These are phyloP conservation scores for Aricia artaxerxes DNA, from an alignment of 2,888 invertebrate species.

Conservation along the genomic window DNA sequence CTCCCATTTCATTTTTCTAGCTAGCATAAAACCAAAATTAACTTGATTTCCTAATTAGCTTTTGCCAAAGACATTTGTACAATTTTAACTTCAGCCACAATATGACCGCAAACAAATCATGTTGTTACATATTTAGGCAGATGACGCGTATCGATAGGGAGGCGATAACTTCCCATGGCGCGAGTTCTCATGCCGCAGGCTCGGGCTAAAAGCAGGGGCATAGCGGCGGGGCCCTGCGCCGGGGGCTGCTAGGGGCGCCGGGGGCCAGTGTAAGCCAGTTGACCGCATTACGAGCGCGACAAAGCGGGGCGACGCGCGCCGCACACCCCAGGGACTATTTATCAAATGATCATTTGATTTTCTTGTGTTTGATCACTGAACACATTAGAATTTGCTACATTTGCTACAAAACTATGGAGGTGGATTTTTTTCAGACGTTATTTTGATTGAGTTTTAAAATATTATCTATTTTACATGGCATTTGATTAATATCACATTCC, in stretches of 20 bases:
- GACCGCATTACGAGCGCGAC: constrained; percentile 69
- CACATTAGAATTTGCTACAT: constrained; percentile 78
- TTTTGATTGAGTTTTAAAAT: background rate
- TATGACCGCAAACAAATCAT: constrained; percentile 39
- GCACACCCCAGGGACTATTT: constrained; percentile 70
- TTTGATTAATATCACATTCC: background rate
- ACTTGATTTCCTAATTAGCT: background rate
- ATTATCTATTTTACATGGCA: background rate
- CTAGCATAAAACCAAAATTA: background rate
- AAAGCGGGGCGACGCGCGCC: constrained; percentile 46
- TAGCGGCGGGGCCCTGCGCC: background rate
- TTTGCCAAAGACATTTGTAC: background rate
- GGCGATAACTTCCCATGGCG: constrained; percentile 60
- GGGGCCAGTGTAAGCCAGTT: constrained; percentile 49
- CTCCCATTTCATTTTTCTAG: background rate
- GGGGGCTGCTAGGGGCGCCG: no score
- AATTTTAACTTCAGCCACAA: background rate
- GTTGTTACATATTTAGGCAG: constrained; percentile 39
- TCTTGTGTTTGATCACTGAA: constrained; percentile 81
- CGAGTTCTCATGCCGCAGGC: constrained; percentile 41
- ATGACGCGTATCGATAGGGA: constrained; percentile 53
- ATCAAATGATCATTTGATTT: constrained; percentile 82
- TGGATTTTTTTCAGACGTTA: constrained; percentile 50
- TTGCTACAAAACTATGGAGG: constrained; percentile 54
- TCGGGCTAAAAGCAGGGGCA: constrained; percentile 9